Base-by-base conservation (phyloP, 2,113 vertebrate species). In the Callaeas wilsoni region DNA sequence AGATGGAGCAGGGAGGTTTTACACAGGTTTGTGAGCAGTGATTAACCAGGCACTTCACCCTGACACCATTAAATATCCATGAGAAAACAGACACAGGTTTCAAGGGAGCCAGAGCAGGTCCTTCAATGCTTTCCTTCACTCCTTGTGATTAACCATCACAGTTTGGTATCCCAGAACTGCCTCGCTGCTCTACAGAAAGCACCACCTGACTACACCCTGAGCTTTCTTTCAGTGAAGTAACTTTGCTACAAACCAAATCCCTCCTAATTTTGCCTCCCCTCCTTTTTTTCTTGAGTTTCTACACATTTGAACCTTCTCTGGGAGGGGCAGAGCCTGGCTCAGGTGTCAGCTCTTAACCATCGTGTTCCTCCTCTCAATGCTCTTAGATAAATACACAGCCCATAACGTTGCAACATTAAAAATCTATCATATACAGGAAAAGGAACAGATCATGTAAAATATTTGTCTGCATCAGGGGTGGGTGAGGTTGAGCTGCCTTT, bases 331-430 rank as follows among this genome's bases (percentile, higher is more conserved):
- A 70, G 52, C 17, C 63, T 62, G 47, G 56, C 65, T 64, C 39
- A 30, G 30, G 9, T 19, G 15, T 23, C 50, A 76, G 19, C 26
- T 32, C 33, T 50, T 16, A 33, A 35, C 16, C n/a, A 75, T 8
- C 16, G 23, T 0, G 2, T 20, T 87, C 16, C 50, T 62, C 42
- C 21, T 16, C 41, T 65, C 1, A 0, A n/a, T 5, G 0, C 0
- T 3, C 55, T 62, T 53, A 20, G 32, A 77, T 26, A 81, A 59
- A 74, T 6, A 84, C 23, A 53, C 7, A 47, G 35, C 50, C 42
- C 32, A 25, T 5, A 41, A 26, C 0, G 1, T 11, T 23, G 18
- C 29, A 71, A 50, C 7, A 16, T 42, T 44, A 63, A 55, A 70
- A 67, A 63, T 37, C 16, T 3, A 44, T 20, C 22, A n/a, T 9